Conservation (phyloP, 2,888 invertebrate genomes). For the Watsonalla cultraria region DNA sequence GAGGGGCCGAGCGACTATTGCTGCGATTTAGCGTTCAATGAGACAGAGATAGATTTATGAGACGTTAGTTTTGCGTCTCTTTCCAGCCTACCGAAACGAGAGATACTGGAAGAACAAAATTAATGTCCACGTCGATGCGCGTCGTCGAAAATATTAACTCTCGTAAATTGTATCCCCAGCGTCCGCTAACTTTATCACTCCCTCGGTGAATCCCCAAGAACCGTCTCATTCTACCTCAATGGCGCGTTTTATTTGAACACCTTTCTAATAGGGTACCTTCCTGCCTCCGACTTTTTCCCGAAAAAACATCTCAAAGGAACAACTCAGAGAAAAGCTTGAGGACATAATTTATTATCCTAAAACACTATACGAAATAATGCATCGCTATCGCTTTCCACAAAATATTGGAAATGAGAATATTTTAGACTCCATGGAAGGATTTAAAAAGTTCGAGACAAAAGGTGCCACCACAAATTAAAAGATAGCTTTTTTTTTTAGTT, state of each 20-base stretch:
- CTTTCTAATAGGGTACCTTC: not conserved
- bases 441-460: no score
- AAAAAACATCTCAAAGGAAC: no score
- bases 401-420: no score
- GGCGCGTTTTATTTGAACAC: not conserved
- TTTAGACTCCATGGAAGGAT: no score
- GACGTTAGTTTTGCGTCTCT: not conserved
- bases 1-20: not conserved
- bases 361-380: no score
- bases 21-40: not conserved
- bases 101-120: not conserved
- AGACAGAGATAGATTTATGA: not conserved
- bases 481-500: no score
- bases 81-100: not conserved
- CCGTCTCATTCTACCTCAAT: not conserved
- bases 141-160: not conserved
- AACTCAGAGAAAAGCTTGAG: no score
- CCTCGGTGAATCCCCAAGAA: not conserved
- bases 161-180: not conserved
- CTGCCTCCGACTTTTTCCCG: no score
- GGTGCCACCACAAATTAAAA: no score
- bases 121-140: not conserved
- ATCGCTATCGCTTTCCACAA: no score
- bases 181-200: not conserved
- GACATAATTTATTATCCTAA: no score